Evolutionary conservation across 2,113 vertebrate species (phyloP), one percentile per base, ranked within the genome.

Genomic region (Nestor notabilis): DNA sequence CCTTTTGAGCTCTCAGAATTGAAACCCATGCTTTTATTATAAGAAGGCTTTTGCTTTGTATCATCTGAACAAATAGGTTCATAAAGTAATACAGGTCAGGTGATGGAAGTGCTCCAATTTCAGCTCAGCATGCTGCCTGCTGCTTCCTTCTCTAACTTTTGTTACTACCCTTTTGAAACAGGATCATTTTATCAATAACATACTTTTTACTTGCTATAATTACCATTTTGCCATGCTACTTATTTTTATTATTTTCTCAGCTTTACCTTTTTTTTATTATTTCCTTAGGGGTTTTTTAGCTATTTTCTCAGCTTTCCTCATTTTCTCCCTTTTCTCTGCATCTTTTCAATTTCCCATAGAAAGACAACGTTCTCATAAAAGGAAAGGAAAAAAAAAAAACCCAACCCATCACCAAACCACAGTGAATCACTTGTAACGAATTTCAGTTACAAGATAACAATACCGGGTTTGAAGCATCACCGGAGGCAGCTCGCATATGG

Each of bases 401-500:
- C 11, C 16, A n/a, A n/a, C 39, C n/a, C 56, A 4, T 10, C 28
- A 5, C 61, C 46, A 33, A 66, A 16, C 27, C 25, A 14, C 72
- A 19, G 31, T 24, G 86, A 66, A 53, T 28, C 63, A 60, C 46
- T 5, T 35, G 13, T 24, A 53, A 11, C 12, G 27, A 47, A 10
- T 44, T 63, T 31, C 72, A 7, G 58, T 3, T 7, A 6, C 18
- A 15, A 25, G 55, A 37, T 4, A 7, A 13, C 6, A 33, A 17
- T 1, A 3, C 6, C 14, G 28, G 31, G 4, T 41, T 15, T 10
- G n/a, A 41, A 85, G 78, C 78, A 89, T 72, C 89, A 25, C 41
- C 11, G 29, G 31, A 9, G 14, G 16, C 0, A 5, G 21, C 44
- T 15, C 0, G 16, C 35, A 13, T 61, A 76, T 2, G 27, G 52